These are phyloP conservation scores for Sakesphorus luctuosus DNA, from an alignment of 2,113 vertebrate species.

Conservation along the genomic window DNA sequence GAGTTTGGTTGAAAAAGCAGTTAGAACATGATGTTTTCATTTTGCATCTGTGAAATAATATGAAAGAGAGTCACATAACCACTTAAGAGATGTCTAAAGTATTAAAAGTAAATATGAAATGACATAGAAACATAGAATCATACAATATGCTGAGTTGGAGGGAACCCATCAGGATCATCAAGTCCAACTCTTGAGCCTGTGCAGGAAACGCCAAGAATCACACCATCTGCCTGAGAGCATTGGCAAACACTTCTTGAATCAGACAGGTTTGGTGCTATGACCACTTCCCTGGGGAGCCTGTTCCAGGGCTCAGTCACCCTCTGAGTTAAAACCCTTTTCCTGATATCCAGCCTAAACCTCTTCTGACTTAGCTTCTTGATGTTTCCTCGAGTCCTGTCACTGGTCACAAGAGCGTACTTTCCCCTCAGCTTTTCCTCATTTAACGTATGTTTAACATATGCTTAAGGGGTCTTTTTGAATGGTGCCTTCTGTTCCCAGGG, in stretches of 20 bases:
- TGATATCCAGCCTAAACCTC: background rate
- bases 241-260: background rate
- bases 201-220: background rate
- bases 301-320: background rate
- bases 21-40: background rate
- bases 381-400: background rate
- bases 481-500: background rate
- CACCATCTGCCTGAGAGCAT: background rate
- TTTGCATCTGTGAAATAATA: conserved; percentile 44
- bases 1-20: background rate
- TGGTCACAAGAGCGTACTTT: background rate
- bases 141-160: background rate
- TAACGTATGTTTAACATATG: background rate
- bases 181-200: background rate
- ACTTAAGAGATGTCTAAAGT: background rate
- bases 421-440: background rate
- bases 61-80: background rate
- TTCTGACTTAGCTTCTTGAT: background rate
- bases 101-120: background rate
- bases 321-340: background rate
- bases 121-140: background rate
- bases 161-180: background rate
- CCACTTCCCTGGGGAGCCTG: background rate
- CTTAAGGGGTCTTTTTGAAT: background rate
- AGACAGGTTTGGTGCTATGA: background rate